Percentiles rank a stretch among this genome's conserved stretches.
phyloP scores from a whole-genome alignment of 2,797 vertebrate genomes.

The Paguma larvata region DNA sequence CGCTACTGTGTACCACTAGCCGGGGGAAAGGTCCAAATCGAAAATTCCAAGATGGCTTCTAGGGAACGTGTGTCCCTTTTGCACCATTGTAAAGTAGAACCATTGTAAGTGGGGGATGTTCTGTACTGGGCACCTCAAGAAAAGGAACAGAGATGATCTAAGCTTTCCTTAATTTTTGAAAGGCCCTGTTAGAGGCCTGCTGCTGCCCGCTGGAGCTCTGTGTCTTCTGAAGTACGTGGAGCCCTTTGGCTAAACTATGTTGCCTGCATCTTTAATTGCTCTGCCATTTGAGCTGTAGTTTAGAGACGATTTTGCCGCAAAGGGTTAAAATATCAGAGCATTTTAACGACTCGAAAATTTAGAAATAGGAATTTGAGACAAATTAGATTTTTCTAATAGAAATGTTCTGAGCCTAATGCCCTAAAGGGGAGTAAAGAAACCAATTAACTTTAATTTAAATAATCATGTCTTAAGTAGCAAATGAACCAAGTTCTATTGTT shows the following conservation, averaged over 20 bases:
- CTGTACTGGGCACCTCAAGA: not conserved
- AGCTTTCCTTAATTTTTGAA: not conserved
- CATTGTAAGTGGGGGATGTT: not conserved
- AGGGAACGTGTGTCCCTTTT: not conserved
- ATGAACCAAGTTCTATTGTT: conserved; percentile 85
- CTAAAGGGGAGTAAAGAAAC: conserved; percentile 87
- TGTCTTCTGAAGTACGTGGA: not conserved
- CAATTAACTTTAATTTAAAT: conserved; percentile 90
- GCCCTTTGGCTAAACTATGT: not conserved
- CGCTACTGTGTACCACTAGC: no score
- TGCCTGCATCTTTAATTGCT: conserved; percentile 17
- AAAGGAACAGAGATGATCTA: not conserved
- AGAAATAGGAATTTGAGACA: conserved; percentile 86
- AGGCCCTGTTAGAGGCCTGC: not conserved
- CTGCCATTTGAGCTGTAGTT: not conserved
- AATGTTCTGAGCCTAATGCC: conserved; percentile 87
- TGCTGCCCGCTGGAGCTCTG: no score
- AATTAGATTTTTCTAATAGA: conserved; percentile 89
- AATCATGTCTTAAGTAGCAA: conserved; percentile 88
- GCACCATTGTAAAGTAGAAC: not conserved
- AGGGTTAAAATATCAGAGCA: conserved; percentile 75
- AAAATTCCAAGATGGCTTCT: not conserved
- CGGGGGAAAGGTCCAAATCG: not conserved
- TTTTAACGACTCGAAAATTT: conserved; percentile 84
- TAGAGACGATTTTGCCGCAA: conserved; percentile 31